Conservation (phyloP, 1,140 invertebrate genomes). For the Aphis craccivora region DNA sequence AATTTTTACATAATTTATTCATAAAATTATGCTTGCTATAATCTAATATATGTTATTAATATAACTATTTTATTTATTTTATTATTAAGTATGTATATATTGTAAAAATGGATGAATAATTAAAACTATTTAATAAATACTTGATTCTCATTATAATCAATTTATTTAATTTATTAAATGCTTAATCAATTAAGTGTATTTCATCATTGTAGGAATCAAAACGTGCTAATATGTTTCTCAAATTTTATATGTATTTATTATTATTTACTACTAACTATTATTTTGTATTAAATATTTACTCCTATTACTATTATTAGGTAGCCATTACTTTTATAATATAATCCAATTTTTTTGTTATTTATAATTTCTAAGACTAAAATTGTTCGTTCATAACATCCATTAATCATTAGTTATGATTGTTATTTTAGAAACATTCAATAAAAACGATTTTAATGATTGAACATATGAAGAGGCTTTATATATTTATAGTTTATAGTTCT, state of each 20-base stretch:
- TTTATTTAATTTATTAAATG: not conserved
- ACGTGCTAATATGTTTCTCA: not conserved
- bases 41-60: no score
- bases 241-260: not conserved
- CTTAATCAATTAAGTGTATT: not conserved
- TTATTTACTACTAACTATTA: not conserved
- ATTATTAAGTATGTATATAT: not conserved
- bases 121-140: not conserved
- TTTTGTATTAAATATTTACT: not conserved
- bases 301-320: not conserved
- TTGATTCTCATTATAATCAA: not conserved
- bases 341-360: not conserved
- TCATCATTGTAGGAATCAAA: not conserved
- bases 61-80: no score
- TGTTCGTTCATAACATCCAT: not conserved
- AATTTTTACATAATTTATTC: not conserved
- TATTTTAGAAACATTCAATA: not conserved
- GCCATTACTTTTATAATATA: not conserved
- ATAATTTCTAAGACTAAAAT: not conserved
- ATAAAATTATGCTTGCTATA: no score
- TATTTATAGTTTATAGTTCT: not conserved
- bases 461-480: not conserved
- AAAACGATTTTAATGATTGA: not conserved
- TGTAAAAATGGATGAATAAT: not conserved
- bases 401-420: not conserved